These are phyloP conservation scores for Nomada goodeniana DNA, from an alignment of 2,888 invertebrate genomes.

Conservation along the genomic window DNA sequence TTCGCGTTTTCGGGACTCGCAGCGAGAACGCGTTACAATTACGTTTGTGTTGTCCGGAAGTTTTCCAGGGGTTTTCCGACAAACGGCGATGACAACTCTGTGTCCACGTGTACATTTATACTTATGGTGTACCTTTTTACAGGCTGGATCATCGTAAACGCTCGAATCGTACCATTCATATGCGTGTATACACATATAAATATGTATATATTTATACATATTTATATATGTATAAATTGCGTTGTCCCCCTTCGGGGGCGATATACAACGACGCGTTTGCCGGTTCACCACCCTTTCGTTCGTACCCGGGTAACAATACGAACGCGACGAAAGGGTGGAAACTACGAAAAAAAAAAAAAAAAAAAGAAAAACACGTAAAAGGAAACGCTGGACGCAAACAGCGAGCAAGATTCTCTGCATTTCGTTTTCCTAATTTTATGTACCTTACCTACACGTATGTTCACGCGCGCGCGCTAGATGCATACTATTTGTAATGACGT, in stretches of 20 bases:
- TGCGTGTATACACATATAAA: neutral
- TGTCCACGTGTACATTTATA: neutral
- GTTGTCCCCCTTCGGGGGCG: conserved; percentile 6
- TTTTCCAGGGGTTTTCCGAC: conserved; percentile 17
- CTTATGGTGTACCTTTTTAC: conserved; percentile 33
- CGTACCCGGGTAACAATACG: conserved; percentile 14
- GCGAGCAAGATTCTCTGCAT: conserved; percentile 61
- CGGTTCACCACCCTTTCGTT: conserved; percentile 9
- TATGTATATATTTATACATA: conserved; percentile 36
- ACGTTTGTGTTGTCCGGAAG: conserved; percentile 30
- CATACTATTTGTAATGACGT: conserved; percentile 53
- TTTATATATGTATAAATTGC: conserved; percentile 55
- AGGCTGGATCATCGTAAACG: conserved; percentile 42
- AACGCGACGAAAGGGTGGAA: conserved; percentile 20
- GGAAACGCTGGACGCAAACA: conserved; percentile 63
- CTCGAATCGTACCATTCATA: conserved; percentile 47
- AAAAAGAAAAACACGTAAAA: no score
- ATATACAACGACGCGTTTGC: conserved; percentile 42
- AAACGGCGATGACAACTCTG: conserved; percentile 2
- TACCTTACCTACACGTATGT: conserved; percentile 64
- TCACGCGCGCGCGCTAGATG: conserved; percentile 20
- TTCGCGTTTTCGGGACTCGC: conserved; percentile 68
- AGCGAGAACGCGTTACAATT: conserved; percentile 73
- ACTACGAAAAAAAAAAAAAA: no score
- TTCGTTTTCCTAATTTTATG: conserved; percentile 53